phyloP scores from a whole-genome alignment of 1,140 invertebrate genomes.

The Araneus ventricosus region DNA sequence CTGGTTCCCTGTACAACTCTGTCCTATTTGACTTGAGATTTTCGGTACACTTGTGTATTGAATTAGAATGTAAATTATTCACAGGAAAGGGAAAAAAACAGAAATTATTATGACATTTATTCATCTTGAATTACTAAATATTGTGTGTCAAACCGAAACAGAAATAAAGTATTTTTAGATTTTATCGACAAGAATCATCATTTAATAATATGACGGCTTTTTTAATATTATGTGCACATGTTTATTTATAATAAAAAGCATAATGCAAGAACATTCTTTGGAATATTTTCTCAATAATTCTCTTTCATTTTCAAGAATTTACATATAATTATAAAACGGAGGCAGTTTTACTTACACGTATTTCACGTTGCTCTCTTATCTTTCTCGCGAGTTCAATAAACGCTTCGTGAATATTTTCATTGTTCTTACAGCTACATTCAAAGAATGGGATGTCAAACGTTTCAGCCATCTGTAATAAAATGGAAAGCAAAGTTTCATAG shows the following conservation, averaged over 20 bases:
- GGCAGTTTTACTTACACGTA: constrained; percentile 82
- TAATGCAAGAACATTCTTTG: too few relatives aligned
- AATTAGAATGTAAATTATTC: too few relatives aligned
- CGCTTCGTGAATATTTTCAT: constrained; percentile 93
- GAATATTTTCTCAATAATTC: too few relatives aligned
- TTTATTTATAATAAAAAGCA: too few relatives aligned
- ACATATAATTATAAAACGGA: too few relatives aligned
- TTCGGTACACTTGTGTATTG: too few relatives aligned
- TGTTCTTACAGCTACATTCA: constrained; percentile 94
- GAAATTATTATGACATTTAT: neutral
- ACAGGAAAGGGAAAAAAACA: neutral
- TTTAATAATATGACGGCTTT: too few relatives aligned
- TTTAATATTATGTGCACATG: too few relatives aligned
- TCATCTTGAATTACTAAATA: too few relatives aligned
- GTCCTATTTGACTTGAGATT: too few relatives aligned
- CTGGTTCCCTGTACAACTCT: too few relatives aligned
- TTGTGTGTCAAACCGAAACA: neutral
- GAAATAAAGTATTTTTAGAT: neutral
- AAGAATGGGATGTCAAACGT: constrained; percentile 95
- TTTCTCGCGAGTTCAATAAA: constrained; percentile 90
- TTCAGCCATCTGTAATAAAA: constrained; percentile 87
- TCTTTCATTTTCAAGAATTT: too few relatives aligned
- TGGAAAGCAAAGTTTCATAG: neutral
- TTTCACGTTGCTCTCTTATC: constrained; percentile 89
- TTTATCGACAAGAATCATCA: neutral